These are phyloP conservation scores for Eunapius fragilis DNA, from an alignment of 37 sponge, comb jelly and placozoan genomes.

Conservation along the genomic window DNA sequence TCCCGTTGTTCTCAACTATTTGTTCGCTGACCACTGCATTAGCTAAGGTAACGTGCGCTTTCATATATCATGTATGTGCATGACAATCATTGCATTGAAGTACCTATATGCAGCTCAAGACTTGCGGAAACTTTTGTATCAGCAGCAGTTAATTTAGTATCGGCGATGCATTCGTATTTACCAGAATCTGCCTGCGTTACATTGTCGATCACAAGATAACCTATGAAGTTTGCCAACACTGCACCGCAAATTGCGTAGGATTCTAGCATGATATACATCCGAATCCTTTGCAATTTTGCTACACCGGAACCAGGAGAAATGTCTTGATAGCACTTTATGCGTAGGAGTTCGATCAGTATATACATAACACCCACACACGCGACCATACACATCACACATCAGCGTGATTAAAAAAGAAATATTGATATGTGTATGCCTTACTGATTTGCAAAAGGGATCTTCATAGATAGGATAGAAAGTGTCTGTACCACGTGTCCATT, in stretches of 20 bases:
- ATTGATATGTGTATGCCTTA: not conserved
- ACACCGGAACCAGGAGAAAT: not conserved
- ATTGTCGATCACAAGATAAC: slow-evolving; percentile 50
- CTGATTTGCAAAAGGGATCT: not conserved
- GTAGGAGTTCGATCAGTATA: not conserved
- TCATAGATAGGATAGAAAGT: not conserved
- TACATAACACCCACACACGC: not conserved
- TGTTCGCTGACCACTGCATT: too few species aligned
- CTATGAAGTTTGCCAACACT: not conserved
- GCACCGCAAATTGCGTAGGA: not conserved
- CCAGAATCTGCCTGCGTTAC: slow-evolving; percentile 31
- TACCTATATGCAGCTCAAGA: not conserved
- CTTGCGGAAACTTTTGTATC: not conserved
- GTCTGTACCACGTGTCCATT: not conserved
- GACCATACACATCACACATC: not conserved
- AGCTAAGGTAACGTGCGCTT: too few species aligned
- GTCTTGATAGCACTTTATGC: not conserved
- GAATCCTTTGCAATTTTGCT: not conserved
- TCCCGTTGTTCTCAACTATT: too few species aligned
- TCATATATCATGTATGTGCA: too few species aligned
- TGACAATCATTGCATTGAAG: too few species aligned
- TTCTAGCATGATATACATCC: not conserved
- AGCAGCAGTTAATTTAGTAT: not conserved
- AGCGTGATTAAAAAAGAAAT: not conserved
- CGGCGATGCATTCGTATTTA: not conserved